A percentile compares a stretch with the other conserved stretches of the same genome.
These are phyloP conservation scores for Heliothis virescens DNA, from an alignment of 1,140 invertebrate species.

Conservation along the genomic window DNA sequence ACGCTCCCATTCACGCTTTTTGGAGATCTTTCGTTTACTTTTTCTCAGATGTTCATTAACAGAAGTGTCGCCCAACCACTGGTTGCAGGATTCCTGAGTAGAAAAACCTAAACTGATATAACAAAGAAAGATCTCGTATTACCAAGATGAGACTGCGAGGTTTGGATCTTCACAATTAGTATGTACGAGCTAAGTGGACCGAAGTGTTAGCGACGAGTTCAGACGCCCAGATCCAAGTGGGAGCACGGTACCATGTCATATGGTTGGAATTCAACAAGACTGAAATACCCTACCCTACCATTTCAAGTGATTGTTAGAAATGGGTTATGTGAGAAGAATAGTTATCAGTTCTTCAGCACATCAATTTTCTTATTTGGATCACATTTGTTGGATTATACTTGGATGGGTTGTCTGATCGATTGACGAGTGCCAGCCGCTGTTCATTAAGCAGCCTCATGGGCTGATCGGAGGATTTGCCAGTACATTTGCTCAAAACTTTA, in stretches of 20 bases:
- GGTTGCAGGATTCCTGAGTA: slow-evolving; percentile 88
- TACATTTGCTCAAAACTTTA: slow-evolving; percentile 87
- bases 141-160: slow-evolving; percentile 63
- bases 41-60: slow-evolving; percentile 90
- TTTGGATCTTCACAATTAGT: slow-evolving; percentile 75
- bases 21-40: slow-evolving; percentile 89
- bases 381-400: slow-evolving; percentile 90
- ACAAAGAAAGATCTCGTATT: slow-evolving; percentile 73
- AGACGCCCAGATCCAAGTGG: slow-evolving; percentile 64
- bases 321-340: slow-evolving; percentile 89
- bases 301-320: slow-evolving; percentile 85
- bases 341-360: slow-evolving; percentile 88
- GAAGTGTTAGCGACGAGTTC: slow-evolving; percentile 62
- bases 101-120: slow-evolving; percentile 74
- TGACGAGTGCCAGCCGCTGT: slow-evolving; percentile 89
- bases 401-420: slow-evolving; percentile 89
- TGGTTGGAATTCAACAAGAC: slow-evolving; percentile 87
- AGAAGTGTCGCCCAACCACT: slow-evolving; percentile 87
- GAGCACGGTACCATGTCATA: slow-evolving; percentile 83
- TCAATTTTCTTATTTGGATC: slow-evolving; percentile 90
- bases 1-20: slow-evolving; percentile 85
- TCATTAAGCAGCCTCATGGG: slow-evolving; percentile 88
- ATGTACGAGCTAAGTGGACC: slow-evolving; percentile 75
- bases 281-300: slow-evolving; percentile 80
- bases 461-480: slow-evolving; percentile 88